Percentiles rank a stretch among this genome's conserved stretches.
phyloP scores from a whole-genome alignment of 2,113 vertebrate species.

The Xenus cinereus region DNA sequence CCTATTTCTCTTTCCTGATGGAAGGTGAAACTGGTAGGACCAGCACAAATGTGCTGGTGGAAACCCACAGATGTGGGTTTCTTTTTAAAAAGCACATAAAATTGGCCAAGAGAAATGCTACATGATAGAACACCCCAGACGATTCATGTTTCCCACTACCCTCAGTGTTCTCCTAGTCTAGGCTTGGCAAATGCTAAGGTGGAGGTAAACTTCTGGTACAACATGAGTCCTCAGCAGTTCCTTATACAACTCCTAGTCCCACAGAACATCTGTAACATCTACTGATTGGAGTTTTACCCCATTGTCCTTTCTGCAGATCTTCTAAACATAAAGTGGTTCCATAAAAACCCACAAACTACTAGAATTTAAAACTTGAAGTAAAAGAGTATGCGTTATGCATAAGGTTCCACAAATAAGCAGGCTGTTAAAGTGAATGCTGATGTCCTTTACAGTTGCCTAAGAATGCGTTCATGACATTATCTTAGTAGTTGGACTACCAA shows the following conservation, averaged over 20 bases:
- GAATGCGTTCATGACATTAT: background rate
- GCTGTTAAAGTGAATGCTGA: background rate
- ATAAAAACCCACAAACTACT: background rate
- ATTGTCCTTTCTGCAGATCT: background rate
- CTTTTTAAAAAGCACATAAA: background rate
- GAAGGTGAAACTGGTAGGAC: background rate
- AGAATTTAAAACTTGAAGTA: background rate
- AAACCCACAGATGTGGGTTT: background rate
- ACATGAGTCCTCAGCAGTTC: background rate
- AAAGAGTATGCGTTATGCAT: background rate
- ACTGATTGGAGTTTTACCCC: background rate
- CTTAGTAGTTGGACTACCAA: background rate
- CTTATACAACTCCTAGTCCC: background rate
- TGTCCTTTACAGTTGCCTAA: background rate
- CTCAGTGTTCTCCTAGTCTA: background rate
- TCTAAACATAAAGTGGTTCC: background rate
- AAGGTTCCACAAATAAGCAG: background rate
- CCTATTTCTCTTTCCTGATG: background rate
- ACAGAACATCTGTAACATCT: background rate
- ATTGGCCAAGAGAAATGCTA: background rate
- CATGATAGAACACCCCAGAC: background rate
- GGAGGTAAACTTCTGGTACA: background rate
- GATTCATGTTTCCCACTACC: background rate
- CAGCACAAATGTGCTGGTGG: background rate
- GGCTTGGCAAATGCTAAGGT: background rate